Conservation (phyloP, 2,797 vertebrate genomes). For the Anas capensis region DNA sequence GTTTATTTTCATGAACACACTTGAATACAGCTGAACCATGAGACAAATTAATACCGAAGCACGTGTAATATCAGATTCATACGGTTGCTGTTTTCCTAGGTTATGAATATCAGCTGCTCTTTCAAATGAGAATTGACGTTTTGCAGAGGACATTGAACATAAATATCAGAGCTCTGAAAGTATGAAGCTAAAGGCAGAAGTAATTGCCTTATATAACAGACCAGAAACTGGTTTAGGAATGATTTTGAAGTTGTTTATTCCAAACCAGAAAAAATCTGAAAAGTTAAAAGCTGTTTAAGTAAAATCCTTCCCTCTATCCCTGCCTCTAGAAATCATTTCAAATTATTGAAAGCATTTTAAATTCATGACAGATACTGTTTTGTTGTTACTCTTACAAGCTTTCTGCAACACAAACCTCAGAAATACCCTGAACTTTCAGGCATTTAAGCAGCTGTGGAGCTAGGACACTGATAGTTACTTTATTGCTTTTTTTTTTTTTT, state of each 20-base stretch:
- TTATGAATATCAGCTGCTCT: not conserved
- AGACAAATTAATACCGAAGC: not conserved
- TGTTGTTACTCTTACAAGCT: not conserved
- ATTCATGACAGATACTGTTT: not conserved
- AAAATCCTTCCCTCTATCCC: not conserved
- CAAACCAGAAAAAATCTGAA: not conserved
- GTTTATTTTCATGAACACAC: accelerated
- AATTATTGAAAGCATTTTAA: not conserved
- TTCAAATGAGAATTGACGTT: not conserved
- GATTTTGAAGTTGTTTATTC: not conserved
- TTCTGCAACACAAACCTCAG: not conserved
- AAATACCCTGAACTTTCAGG: not conserved
- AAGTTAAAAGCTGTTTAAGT: not conserved
- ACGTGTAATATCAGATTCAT: accelerated
- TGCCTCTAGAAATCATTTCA: not conserved
- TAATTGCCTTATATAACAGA: not conserved
- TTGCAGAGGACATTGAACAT: not conserved
- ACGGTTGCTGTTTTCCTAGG: not conserved
- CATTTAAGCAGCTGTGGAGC: not conserved
- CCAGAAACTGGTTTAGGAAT: not conserved
- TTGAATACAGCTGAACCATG: not conserved
- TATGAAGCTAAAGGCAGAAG: not conserved
- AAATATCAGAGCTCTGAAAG: not conserved
- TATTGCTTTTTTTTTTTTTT: not conserved
- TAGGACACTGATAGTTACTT: not conserved